Evolutionary conservation across 2,888 invertebrate species (phyloP).

Genomic region (Philereme vetulata): DNA sequence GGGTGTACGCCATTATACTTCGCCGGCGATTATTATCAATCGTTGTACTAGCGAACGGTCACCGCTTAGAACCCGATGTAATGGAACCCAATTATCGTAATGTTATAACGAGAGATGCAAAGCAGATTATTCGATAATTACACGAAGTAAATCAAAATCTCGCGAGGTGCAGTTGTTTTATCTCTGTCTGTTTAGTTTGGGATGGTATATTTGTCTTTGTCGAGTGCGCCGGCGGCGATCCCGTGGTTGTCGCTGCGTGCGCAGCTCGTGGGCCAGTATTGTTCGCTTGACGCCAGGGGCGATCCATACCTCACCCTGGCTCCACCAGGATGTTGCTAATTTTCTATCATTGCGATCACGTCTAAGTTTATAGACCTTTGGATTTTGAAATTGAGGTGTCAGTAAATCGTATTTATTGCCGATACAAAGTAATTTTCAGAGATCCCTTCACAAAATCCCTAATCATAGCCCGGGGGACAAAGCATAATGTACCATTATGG

Average conservation of each 20-base stretch:
- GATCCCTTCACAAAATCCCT: slow-evolving; percentile 58
- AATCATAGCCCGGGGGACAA: slow-evolving; percentile 58
- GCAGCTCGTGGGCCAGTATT: slow-evolving; percentile 62
- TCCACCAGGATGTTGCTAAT: slow-evolving; percentile 80
- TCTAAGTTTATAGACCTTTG: slow-evolving; percentile 75
- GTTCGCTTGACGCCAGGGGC: slow-evolving; percentile 70
- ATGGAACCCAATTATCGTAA: slow-evolving; percentile 82
- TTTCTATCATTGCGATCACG: slow-evolving; percentile 80
- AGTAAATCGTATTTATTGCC: slow-evolving; percentile 75
- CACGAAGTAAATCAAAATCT: slow-evolving; percentile 79
- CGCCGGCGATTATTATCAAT: slow-evolving; percentile 84
- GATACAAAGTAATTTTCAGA: slow-evolving; percentile 49
- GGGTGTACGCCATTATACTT: slow-evolving; percentile 84
- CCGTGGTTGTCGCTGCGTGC: slow-evolving; percentile 60
- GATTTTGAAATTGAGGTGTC: slow-evolving; percentile 79
- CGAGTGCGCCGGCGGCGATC: slow-evolving; percentile 57
- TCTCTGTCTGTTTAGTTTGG: slow-evolving; percentile 51
- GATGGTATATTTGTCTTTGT: slow-evolving; percentile 51
- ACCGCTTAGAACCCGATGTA: slow-evolving; percentile 79
- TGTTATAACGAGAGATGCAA: slow-evolving; percentile 82
- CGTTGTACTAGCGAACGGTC: slow-evolving; percentile 79
- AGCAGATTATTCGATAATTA: slow-evolving; percentile 83
- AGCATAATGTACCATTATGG: slow-evolving; percentile 29
- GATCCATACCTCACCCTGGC: slow-evolving; percentile 76
- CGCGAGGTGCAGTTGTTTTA: slow-evolving; percentile 56